A percentile compares a stretch with the other conserved stretches of the same genome.
Conservation (phyloP, 1,140 invertebrate species). For the Magallana gigas region DNA sequence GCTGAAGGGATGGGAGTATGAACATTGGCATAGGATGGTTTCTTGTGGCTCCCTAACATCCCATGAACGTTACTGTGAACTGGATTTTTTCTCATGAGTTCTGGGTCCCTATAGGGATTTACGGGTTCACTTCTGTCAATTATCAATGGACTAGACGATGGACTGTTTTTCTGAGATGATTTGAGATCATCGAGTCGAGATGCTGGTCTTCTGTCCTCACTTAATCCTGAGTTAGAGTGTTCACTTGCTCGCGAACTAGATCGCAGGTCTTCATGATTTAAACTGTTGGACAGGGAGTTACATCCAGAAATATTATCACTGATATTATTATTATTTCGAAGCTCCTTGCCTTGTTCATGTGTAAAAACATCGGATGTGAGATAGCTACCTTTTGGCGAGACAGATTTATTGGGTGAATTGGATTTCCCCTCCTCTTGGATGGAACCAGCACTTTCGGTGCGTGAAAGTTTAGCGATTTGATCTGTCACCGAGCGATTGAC, state of each 20-base stretch:
- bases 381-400: conserved; percentile 50
- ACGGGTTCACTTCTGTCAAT: conserved; percentile 74
- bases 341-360: conserved; percentile 36
- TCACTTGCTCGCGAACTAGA: conserved; percentile 70
- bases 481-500: conserved; percentile 75
- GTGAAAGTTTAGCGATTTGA: conserved; percentile 71
- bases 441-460: conserved; percentile 63
- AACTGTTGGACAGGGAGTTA: neutral
- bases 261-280: conserved; percentile 49
- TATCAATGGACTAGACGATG: conserved; percentile 76
- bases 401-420: conserved; percentile 45
- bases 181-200: conserved; percentile 72
- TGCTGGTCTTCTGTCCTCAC: conserved; percentile 65
- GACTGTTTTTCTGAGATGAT: conserved; percentile 69
- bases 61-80: conserved; percentile 73
- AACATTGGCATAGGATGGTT: conserved; percentile 52
- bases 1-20: conserved; percentile 58
- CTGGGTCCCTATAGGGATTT: conserved; percentile 76
- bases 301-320: conserved; percentile 28
- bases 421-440: conserved; percentile 65
- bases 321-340: conserved; percentile 37
- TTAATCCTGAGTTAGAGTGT: conserved; percentile 64
- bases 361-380: neutral
- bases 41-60: conserved; percentile 55
- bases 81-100: conserved; percentile 77